Percentiles rank a stretch among this genome's conserved stretches.
Conservation (phyloP, 1,140 invertebrate species). For the Drosophila lowei region DNA sequence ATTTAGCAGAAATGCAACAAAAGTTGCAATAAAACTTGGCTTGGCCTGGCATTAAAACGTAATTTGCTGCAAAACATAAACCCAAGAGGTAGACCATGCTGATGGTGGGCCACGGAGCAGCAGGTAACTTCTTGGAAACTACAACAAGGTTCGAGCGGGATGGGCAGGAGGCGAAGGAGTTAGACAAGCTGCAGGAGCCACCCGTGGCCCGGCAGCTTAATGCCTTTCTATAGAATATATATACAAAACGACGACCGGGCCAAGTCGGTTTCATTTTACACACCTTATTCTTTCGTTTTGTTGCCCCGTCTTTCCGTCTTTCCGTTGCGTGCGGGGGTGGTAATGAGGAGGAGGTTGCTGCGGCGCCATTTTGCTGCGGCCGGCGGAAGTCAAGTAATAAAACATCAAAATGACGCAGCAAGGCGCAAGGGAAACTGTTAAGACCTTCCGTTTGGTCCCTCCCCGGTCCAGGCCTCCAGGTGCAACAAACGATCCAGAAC, state of each 20-base stretch:
- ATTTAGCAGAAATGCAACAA: conserved; percentile 74
- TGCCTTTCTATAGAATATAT: conserved; percentile 32
- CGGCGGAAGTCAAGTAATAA: conserved; percentile 83
- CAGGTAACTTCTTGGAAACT: conserved; percentile 45
- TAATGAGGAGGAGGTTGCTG: background rate
- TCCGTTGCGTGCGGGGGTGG: conserved; percentile 31
- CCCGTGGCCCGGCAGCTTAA: conserved; percentile 33
- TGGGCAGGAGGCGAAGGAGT: background rate
- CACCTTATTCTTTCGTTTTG: conserved; percentile 34
- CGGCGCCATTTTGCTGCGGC: conserved; percentile 42
- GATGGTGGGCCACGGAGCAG: background rate
- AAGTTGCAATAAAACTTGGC: conserved; percentile 71
- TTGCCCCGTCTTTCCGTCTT: background rate
- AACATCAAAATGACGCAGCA: conserved; percentile 74
- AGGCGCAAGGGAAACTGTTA: conserved; percentile 61
- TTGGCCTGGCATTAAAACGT: conserved; percentile 69
- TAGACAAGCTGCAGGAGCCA: conserved; percentile 12
- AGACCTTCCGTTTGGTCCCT: conserved; percentile 28
- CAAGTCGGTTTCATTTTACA: conserved; percentile 53
- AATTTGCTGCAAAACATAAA: conserved; percentile 63
- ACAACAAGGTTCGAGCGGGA: conserved; percentile 13
- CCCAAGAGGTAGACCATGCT: conserved; percentile 1
- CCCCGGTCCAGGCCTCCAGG: conserved; percentile 21
- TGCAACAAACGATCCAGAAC: conserved; percentile 35
- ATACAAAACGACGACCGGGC: conserved; percentile 7